Conservation (phyloP, 2,113 vertebrate genomes). For the Equus przewalskii region DNA sequence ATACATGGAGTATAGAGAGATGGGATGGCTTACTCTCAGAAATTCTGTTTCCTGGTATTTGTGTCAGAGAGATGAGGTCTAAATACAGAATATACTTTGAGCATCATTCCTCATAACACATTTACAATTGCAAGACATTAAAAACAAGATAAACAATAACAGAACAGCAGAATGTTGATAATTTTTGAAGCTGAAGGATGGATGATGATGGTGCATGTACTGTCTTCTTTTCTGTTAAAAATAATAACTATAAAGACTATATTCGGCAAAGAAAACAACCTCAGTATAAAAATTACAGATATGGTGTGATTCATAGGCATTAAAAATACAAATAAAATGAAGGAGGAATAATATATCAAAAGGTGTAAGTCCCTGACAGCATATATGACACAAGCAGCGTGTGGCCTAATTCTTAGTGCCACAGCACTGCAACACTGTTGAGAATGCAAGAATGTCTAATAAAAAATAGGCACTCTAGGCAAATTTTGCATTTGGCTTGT, state of each 20-base stretch:
- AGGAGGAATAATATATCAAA: neutral
- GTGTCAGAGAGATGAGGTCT: neutral
- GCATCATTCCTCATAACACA: neutral
- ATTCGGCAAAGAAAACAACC: neutral
- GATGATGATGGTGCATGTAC: neutral
- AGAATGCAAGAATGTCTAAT: neutral
- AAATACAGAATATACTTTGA: neutral
- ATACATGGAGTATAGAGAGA: neutral
- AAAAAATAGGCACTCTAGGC: neutral
- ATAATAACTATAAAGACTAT: neutral
- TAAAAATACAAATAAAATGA: neutral
- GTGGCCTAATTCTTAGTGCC: neutral
- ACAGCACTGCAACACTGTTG: too few relatives aligned
- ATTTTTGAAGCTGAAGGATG: neutral
- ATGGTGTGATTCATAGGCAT: neutral
- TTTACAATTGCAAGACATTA: neutral
- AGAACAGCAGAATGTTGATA: neutral
- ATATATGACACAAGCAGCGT: neutral
- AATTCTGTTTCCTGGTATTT: neutral
- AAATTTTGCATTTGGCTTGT: neutral
- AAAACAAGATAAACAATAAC: neutral
- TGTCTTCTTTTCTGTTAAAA: neutral
- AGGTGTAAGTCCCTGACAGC: neutral
- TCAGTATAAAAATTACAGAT: neutral
- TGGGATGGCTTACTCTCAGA: neutral